Base-by-base conservation (phyloP, 2,113 vertebrate genomes). In the Noctilio leporinus region DNA sequence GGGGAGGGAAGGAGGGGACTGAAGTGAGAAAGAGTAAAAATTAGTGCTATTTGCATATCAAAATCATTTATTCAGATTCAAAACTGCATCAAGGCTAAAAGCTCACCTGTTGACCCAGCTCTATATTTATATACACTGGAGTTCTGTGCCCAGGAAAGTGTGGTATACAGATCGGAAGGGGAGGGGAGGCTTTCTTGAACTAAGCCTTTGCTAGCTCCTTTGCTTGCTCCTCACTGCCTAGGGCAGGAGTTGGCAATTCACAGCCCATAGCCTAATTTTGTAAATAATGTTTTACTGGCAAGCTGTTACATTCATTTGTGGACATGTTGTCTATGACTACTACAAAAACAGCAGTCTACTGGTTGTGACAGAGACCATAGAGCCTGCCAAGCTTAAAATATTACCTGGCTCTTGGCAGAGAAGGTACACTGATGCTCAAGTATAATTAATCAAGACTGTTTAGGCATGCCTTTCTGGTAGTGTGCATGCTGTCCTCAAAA, bases 281-380 rank as follows among this genome's bases (percentile, higher is more conserved):
- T 75, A 51, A 67, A 26, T 47, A 47, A 90, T 87, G 28, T 40
- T 67, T 47, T 75, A 62, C 40, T 49, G 38, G 45, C 73, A 35
- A 38, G 14, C 7, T 64, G 14, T 4, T 59, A 7, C 2, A 0
- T 40, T 49, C 26, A 7, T 12, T 40, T 80, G 81, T 62, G 77
- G 26, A 28, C 7, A 0, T 15, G 6, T n/a, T 86, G n/a, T 53
- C 67, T n/a, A 0, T 45, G 26, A 9, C 12, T 65, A 11, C 15
- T 17, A 24, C 33, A 16, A 24, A 28, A 64, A 20, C 51, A 80
- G 22, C n/a, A 85, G n/a, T 3, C 5, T 0, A 24, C 4, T 26
- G 26, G 14, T 51, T 26, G 28, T 20, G 16, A 14, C 64, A 76
- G 67, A 89, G 43, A 53, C 14, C 10, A 8, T 15, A 28, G 4